These are phyloP conservation scores for Lepidurus apus DNA, from an alignment of 1,140 invertebrate genomes.

Conservation along the genomic window DNA sequence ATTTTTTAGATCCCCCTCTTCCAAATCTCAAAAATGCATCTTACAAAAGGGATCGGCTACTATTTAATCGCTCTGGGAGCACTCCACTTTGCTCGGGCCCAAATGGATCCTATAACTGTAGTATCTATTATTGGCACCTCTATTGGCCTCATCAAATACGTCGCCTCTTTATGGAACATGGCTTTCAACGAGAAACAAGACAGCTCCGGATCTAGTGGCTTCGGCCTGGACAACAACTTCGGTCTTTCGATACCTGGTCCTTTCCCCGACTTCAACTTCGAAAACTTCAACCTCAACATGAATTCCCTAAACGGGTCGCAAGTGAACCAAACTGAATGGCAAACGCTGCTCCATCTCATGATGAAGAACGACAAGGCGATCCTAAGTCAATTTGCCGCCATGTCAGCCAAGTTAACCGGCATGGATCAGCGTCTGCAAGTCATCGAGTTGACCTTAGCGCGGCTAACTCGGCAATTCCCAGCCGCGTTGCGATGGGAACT, in stretches of 20 bases:
- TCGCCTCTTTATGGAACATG: conserved; percentile 27
- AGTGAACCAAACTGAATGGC: not conserved
- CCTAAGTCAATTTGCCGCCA: conserved; percentile 28
- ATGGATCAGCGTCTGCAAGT: conserved; percentile 36
- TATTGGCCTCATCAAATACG: conserved; percentile 31
- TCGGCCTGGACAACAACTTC: not conserved
- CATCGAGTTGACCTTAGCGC: conserved; percentile 36
- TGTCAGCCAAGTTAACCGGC: conserved; percentile 35
- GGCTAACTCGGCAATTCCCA: conserved; percentile 32
- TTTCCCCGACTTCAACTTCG: conserved; percentile 26
- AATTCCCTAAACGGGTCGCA: not conserved
- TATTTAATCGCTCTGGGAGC: not conserved
- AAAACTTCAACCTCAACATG: conserved; percentile 20
- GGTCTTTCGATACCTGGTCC: conserved; percentile 28
- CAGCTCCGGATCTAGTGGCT: not conserved
- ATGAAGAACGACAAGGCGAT: conserved; percentile 24
- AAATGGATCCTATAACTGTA: conserved; percentile 27
- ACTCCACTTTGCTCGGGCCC: not conserved
- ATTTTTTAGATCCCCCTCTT: not conserved
- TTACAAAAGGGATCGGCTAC: not conserved
- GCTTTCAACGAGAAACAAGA: conserved; percentile 29
- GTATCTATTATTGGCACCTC: conserved; percentile 29
- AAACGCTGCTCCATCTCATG: not conserved
- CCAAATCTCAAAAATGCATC: not conserved
- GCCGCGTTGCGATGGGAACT: conserved; percentile 38